Base-by-base conservation (phyloP, 92 coral and sea anemone species). In the Phenganax subtilis region DNA sequence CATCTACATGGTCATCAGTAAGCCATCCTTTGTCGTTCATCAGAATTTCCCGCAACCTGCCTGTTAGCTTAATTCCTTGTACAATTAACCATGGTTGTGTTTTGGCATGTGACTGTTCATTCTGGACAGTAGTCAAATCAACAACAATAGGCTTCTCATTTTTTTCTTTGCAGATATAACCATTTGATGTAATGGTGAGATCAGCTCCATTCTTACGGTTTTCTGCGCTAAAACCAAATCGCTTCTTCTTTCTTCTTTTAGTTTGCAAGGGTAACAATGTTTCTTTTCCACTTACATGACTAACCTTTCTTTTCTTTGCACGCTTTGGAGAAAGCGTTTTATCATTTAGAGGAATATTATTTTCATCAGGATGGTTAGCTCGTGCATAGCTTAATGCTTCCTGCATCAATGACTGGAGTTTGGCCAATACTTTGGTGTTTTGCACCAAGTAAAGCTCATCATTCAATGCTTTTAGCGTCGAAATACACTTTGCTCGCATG, bases 21-120 rank as follows among this genome's bases (percentile, higher is more conserved):
- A 62, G 68, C 68, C 68, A 62, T 12, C 14, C 68, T 29, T 31
- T 82, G 56, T 81, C 15, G 55, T 71, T 71, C 58, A 82, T 51
- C 60, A 72, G 78, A 28, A 82, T 82, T 8, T 55, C 28, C 0
- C 56, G n/a, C n/a, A 29, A 25, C 63, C 44, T 66, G 55, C 75
- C 71, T 71, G 79, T 82, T 71, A 71, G 75, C 10, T 55, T 54
- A 66, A 82, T 71, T 28, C 75, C 80, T 82, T 54, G 80, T 54
- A 82, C 85, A 71, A 79, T 82, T 60, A 61, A 78, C 68, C 68
- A 62, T 9, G 68, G 68, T 62, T 12, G 68, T 62, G 68, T 14
- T 16, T 62, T 62, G 68, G 27, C 29, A 62, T 62, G 6, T 9
- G 29, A 16, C 25, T 62, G 68, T 12, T 62, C 68, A 62, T 62